phyloP scores from a whole-genome alignment of 2,888 invertebrate genomes.

The Hyalella azteca region DNA sequence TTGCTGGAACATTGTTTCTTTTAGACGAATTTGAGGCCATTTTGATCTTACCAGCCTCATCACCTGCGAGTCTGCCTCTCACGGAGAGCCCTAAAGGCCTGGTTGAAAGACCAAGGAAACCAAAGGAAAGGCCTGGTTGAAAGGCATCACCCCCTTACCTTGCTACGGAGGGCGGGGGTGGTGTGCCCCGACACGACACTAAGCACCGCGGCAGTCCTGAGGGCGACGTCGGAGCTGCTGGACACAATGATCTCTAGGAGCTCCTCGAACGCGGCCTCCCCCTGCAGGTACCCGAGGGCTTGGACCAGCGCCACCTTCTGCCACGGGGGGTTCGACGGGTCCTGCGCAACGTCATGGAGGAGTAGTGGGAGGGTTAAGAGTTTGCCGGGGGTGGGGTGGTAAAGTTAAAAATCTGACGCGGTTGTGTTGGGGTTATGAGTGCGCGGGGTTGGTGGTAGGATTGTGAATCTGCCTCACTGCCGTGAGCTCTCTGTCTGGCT shows the following conservation, averaged over 20 bases:
- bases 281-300: conserved; percentile 5
- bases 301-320: not conserved
- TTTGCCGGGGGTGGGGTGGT: too few species aligned
- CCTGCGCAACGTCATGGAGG: too few species aligned
- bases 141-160: too few species aligned
- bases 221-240: too few species aligned
- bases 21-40: not conserved
- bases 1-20: not conserved
- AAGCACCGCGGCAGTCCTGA: not conserved
- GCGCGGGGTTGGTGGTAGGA: not conserved
- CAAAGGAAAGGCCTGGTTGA: too few species aligned
- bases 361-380: too few species aligned
- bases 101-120: not conserved
- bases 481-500: not conserved
- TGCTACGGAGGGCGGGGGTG: not conserved
- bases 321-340: not conserved
- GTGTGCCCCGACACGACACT: not conserved
- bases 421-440: too few species aligned
- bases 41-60: not conserved
- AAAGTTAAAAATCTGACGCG: too few species aligned
- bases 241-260: not conserved
- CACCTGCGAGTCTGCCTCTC: not conserved
- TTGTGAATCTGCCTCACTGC: not conserved
- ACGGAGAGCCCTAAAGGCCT: not conserved
- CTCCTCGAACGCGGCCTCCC: not conserved